Evolutionary conservation across 2,113 vertebrate genomes (phyloP).

Genomic region (Lamprotornis superbus): DNA sequence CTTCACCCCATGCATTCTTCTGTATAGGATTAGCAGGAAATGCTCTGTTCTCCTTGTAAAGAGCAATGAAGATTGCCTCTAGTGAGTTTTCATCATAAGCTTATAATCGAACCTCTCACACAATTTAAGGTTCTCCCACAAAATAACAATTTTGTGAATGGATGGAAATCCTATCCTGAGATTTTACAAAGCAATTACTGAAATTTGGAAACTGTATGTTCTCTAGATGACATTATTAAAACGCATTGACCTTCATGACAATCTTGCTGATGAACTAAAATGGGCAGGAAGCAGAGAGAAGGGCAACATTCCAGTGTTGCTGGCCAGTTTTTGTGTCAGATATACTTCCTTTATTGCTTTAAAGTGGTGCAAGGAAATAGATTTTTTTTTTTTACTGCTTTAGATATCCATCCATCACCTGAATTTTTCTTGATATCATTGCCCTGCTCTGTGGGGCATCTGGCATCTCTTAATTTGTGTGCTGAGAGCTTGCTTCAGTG

Average conservation of each 20-base stretch:
- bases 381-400: not conserved
- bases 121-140: not conserved
- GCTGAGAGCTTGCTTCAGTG: not conserved
- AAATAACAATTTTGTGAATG: not conserved
- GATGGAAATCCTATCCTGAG: not conserved
- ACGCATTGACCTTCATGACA: slow-evolving; percentile 24
- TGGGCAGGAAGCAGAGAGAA: not conserved
- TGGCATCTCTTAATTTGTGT: not conserved
- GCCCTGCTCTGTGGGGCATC: not conserved
- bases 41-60: not conserved
- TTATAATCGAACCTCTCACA: not conserved
- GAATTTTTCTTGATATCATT: not conserved
- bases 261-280: slow-evolving; percentile 17
- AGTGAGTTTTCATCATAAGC: not conserved
- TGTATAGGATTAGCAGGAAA: not conserved
- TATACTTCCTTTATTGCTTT: not conserved
- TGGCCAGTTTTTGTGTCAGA: not conserved
- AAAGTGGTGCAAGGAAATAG: not conserved
- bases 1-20: not conserved
- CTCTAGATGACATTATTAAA: not conserved
- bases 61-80: not conserved
- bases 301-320: not conserved
- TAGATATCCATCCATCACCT: not conserved
- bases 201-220: not conserved
- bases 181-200: not conserved